Evolutionary conservation across 2,797 vertebrate species (phyloP), one percentile per base, ranked within the genome.

Genomic region (Aerospiza tachiro): DNA sequence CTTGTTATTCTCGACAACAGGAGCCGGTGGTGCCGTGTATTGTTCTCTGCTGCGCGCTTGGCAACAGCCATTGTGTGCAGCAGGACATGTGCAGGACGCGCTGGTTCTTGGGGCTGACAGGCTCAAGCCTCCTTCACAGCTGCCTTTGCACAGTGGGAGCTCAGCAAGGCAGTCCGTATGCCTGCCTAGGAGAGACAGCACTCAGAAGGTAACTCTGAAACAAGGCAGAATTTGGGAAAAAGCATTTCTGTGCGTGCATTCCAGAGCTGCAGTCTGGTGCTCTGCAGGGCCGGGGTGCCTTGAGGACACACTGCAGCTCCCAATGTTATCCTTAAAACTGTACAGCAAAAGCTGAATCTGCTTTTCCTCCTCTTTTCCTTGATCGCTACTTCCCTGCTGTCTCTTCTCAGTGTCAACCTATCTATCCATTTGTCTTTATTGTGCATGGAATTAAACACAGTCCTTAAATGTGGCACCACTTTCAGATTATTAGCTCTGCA

Each of bases 401-500:
- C 82, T 78, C 49, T 78, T 45, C n/a, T 44, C 67, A 38, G 73
- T 40, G 36, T 67, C 62, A 75, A 0, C 40, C 70, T 62, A 62
- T 81, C 84, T 58, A 53, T 53, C 59, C 52, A n/a, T 79, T 80
- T 49, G 61, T 90, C 83, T 90, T 74, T 22, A 75, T 65, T 86
- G 86, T 45, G 52, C 68, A 36, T 3, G 9, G 82, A 89, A 44
- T 74, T 93, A 82, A 94, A 79, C 68, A 28, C 16, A 65, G n/a
- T 44, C 71, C 74, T 93, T 87, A 88, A 72, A 78, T 22, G 52
- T 70, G 63, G 44, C 82, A 63, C 10, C 63, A 21, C 74, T 95
- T 92, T 14, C 55, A 62, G 89, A 86, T 95, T 91, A 94, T 89
- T 86, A 86, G 59, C 86, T 97, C 77, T 93, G 66, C 78, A 49